Evolutionary conservation across 2,113 vertebrate species (phyloP).

Genomic region (Ahaetulla prasina): DNA sequence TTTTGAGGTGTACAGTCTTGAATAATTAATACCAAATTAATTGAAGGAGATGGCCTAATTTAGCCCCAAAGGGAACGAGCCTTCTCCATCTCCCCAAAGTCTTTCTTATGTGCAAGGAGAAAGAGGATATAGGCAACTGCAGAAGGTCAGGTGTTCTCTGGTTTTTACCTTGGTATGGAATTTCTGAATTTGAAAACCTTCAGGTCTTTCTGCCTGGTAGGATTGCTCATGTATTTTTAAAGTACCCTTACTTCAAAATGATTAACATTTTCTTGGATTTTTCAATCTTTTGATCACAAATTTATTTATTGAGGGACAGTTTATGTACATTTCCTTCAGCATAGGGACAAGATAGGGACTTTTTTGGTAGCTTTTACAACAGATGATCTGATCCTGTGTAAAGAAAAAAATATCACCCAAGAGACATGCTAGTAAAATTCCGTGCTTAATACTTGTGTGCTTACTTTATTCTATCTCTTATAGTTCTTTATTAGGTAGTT

Average conservation of each 20-base stretch:
- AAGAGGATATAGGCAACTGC: neutral
- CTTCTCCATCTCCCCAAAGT: neutral
- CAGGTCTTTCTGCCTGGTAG: neutral
- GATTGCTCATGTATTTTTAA: neutral
- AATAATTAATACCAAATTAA: conserved; percentile 53
- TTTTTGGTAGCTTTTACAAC: neutral
- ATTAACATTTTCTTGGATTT: neutral
- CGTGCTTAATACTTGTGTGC: neutral
- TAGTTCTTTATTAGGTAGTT: neutral
- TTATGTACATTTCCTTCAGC: neutral
- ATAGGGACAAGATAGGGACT: too few species aligned
- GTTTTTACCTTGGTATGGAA: neutral
- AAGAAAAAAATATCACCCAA: neutral
- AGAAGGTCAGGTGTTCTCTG: neutral
- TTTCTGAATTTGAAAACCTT: neutral
- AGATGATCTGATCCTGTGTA: neutral
- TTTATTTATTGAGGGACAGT: neutral
- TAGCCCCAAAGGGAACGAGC: conserved; percentile 2
- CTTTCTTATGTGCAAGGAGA: conserved; percentile 14
- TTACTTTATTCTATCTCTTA: neutral
- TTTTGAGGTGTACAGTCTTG: conserved; percentile 51
- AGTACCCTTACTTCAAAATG: neutral
- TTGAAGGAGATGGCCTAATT: conserved; percentile 34
- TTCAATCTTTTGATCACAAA: neutral
- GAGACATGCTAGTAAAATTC: neutral